A percentile compares a stretch with the other conserved stretches of the same genome.
Evolutionary conservation across 2,113 vertebrate genomes (phyloP).

Genomic region (Micromys minutus): DNA sequence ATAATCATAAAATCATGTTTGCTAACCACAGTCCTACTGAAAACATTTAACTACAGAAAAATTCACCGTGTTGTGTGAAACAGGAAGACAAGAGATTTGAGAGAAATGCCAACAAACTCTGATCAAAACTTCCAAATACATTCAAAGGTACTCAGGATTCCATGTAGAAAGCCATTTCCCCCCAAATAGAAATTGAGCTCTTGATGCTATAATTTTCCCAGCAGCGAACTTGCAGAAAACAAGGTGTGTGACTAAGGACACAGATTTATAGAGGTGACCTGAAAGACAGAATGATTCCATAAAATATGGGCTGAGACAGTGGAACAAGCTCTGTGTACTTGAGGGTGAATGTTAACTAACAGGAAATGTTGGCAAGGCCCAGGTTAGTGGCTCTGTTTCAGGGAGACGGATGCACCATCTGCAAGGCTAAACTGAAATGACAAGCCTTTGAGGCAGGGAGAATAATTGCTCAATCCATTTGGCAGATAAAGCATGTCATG

Average conservation of each 20-base stretch:
- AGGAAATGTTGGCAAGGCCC: conserved; percentile 16
- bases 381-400: conserved; percentile 29
- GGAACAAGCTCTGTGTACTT: background rate
- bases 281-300: background rate
- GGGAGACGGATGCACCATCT: conserved; percentile 65
- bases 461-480: conserved; percentile 72
- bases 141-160: background rate
- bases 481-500: conserved; percentile 73
- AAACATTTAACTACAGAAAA: background rate
- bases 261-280: background rate
- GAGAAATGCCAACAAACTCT: conserved; percentile 2
- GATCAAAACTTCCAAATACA: background rate
- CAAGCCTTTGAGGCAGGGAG: conserved; percentile 68
- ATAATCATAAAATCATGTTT: conserved; percentile 1
- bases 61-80: background rate
- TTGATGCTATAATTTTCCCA: conserved; percentile 37
- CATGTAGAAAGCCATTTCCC: conserved; percentile 24
- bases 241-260: background rate
- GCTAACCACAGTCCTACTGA: background rate
- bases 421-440: conserved; percentile 72
- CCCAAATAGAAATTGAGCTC: conserved; percentile 28
- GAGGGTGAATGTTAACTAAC: conserved; percentile 66
- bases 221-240: background rate
- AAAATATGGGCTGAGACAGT: background rate
- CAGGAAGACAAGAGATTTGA: conserved; percentile 26